Percentiles rank a stretch among this genome's conserved stretches.
Conservation (phyloP, 2,113 vertebrate species). For the Hirundichthys speculiger region DNA sequence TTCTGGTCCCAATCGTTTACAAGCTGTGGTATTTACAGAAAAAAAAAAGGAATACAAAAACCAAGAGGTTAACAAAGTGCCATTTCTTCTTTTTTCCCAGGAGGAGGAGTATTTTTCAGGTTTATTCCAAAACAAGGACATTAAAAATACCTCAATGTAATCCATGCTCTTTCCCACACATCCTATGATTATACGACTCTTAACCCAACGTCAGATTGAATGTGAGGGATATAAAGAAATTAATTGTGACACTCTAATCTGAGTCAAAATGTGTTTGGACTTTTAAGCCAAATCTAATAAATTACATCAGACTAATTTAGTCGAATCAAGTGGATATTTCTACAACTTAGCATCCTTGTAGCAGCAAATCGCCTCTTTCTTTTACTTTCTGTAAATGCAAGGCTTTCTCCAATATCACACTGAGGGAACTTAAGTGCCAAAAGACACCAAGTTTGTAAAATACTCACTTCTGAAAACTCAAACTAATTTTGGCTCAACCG, state of each 20-base stretch:
- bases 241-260: background rate
- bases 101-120: background rate
- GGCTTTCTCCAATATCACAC: background rate
- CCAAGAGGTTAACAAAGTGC: conserved; percentile 62
- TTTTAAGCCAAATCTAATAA: background rate
- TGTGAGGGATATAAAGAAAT: background rate
- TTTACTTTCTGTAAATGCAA: background rate
- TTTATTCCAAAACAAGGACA: background rate
- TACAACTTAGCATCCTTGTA: background rate
- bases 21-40: conserved; percentile 51
- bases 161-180: accelerated
- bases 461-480: background rate
- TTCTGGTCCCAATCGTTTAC: conserved; percentile 61
- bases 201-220: background rate
- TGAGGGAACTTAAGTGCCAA: background rate
- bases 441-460: background rate
- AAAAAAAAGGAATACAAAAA: conserved; percentile 2
- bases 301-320: background rate
- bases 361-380: background rate
- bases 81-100: conserved; percentile 21
- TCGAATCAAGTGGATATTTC: background rate
- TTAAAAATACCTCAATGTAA: conserved; percentile 1
- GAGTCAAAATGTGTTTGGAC: background rate
- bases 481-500: no score
- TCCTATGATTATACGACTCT: accelerated